A percentile compares a stretch with the other conserved stretches of the same genome.
Evolutionary conservation across 2,113 vertebrate genomes (phyloP).

Genomic region (Cathartes aura): DNA sequence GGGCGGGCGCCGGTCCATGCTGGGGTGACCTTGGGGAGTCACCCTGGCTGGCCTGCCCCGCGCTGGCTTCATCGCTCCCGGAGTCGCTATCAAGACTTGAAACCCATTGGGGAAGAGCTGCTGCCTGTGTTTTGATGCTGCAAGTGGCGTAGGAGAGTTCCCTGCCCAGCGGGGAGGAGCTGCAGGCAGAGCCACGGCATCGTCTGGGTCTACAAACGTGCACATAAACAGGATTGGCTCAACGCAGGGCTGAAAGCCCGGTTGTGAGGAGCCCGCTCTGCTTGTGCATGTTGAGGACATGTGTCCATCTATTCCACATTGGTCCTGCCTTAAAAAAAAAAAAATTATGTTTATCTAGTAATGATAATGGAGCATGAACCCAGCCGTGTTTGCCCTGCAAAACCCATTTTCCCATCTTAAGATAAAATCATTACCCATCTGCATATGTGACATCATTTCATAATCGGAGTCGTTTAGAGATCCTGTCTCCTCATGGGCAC

Average conservation of each 20-base stretch:
- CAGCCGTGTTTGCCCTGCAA: background rate
- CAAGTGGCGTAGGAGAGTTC: slow-evolving; percentile 49
- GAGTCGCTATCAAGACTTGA: background rate
- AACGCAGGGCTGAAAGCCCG: background rate
- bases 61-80: background rate
- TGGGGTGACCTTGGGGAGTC: slow-evolving; percentile 47
- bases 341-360: background rate
- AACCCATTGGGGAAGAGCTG: slow-evolving; percentile 31
- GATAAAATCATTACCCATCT: slow-evolving; percentile 31
- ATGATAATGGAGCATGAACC: background rate
- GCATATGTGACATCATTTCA: slow-evolving; percentile 39
- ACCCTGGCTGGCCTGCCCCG: background rate
- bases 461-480: background rate
- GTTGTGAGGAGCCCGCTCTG: background rate
- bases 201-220: background rate
- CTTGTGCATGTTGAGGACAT: fast-evolving
- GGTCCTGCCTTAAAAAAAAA: background rate
- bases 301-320: fast-evolving
- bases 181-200: slow-evolving; percentile 21
- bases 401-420: background rate
- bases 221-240: background rate
- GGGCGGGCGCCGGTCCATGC: fast-evolving
- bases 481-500: background rate
- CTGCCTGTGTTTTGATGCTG: slow-evolving; percentile 22
- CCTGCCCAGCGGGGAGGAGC: slow-evolving; percentile 63